Base-by-base conservation (phyloP, 2,797 vertebrate genomes). In the Siniperca undulata region DNA sequence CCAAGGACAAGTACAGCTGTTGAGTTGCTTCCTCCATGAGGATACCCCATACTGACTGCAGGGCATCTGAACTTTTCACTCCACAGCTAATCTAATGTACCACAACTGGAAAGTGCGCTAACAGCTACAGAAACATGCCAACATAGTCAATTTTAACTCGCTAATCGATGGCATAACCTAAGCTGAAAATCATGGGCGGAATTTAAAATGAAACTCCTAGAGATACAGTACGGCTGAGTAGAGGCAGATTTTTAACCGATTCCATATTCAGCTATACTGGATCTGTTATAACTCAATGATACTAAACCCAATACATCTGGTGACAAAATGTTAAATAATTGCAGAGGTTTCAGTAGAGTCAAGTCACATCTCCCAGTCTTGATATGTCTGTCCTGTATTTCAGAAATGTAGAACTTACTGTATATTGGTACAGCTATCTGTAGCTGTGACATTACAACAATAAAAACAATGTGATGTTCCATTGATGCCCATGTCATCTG, bases 1-100 rank as follows among this genome's bases (percentile, higher is more conserved):
- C 74, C 88, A 91, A 92, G 92, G 92, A 90, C 78, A 68, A 84
- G 80, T 85, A 83, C 89, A 91, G 92, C 90, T 93, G 91, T 89
- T 74, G 78, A 81, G 86, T 82, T 56, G 78, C 70, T 89, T 87
- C 85, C 86, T 91, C 81, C 83, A 72, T 62, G 86, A 92, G 85
- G 90, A 89, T 88, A 68, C 80, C 69, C 74, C 90, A 87, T 65
- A 55, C 88, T 87, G 87, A 90, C 93, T 90, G 82, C 86, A 62
- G 91, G 92, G 90, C 84, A 88, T 89, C 80, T 59, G 73, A 86
- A 82, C 81, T 88, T 93, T 92, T 86, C 84, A 86, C 90, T 89
- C 83, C 83, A 78, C 84, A 85, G 91, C 87, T 94, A 89, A 93
- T 93, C 82, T 85, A 91, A 93, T 84, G 90, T 84, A 88, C 80